Evolutionary conservation across 1,140 invertebrate species (phyloP).

Genomic region (Zaprionus inermis): DNA sequence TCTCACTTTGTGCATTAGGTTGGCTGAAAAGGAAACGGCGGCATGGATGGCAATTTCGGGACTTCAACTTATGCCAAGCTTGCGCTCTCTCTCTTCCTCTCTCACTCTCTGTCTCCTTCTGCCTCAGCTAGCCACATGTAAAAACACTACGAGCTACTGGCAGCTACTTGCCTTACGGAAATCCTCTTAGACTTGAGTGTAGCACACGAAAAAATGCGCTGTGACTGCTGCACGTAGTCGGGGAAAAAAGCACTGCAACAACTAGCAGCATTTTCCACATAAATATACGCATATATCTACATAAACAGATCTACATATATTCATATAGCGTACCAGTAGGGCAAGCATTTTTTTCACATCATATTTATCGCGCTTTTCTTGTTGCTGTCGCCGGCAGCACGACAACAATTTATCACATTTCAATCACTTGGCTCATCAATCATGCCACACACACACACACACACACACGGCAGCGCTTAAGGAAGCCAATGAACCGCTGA

Average conservation of each 20-base stretch:
- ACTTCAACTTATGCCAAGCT: not conserved
- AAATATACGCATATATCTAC: slow-evolving; percentile 19
- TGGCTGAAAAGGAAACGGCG: slow-evolving; percentile 18
- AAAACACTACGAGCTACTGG: not conserved
- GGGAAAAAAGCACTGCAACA: slow-evolving; percentile 1
- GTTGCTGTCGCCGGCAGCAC: slow-evolving; percentile 38
- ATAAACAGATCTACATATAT: slow-evolving; percentile 26
- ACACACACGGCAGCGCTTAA: slow-evolving; percentile 1
- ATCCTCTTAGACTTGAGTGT: slow-evolving; percentile 4
- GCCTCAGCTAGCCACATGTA: not conserved
- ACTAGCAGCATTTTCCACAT: slow-evolving; percentile 9
- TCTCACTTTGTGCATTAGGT: slow-evolving; percentile 56
- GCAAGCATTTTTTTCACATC: slow-evolving; percentile 1
- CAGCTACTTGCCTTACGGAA: not conserved
- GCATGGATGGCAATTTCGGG: slow-evolving; percentile 12
- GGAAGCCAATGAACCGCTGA: slow-evolving; percentile 15
- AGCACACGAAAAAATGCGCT: slow-evolving; percentile 6
- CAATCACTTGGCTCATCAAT: slow-evolving; percentile 74
- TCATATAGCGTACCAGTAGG: slow-evolving; percentile 19
- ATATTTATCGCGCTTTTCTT: slow-evolving; percentile 16
- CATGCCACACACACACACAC: slow-evolving; percentile 60
- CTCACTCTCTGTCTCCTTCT: no score
- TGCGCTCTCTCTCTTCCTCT: not conserved
- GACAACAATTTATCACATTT: slow-evolving; percentile 76
- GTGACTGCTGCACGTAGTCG: slow-evolving; percentile 36